Conservation (phyloP, 2,113 vertebrate species). For the Glaucidium brasilianum region DNA sequence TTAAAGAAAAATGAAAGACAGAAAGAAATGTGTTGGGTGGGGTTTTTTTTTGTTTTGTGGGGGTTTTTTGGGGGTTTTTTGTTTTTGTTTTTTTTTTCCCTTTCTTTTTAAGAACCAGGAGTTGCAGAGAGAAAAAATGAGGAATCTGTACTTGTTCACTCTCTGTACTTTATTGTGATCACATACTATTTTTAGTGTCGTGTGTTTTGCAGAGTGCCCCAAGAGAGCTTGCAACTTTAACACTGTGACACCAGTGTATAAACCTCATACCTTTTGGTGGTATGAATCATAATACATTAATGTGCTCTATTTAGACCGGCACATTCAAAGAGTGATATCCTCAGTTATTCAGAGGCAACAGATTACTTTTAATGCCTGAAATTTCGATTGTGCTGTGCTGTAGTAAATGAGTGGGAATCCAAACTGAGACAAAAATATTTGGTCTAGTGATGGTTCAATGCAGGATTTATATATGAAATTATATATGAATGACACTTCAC, state of each 20-base stretch:
- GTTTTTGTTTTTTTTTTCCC: too few species aligned
- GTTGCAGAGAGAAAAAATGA: not conserved
- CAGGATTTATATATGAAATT: not conserved
- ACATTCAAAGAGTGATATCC: not conserved
- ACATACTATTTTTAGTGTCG: not conserved
- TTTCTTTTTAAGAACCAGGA: not conserved
- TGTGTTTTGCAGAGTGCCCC: not conserved
- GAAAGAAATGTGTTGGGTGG: too few species aligned
- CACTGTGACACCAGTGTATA: not conserved
- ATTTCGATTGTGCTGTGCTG: not conserved
- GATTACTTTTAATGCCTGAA: not conserved
- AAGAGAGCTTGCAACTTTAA: not conserved
- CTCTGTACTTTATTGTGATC: not conserved
- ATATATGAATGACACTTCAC: not conserved
- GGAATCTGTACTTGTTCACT: not conserved
- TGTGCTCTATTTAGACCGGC: not conserved
- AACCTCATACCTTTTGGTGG: not conserved
- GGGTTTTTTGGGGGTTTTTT: too few species aligned
- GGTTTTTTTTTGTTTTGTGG: too few species aligned
- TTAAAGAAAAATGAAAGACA: not conserved
- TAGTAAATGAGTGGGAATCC: not conserved
- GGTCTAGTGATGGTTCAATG: not conserved
- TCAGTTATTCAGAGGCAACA: not conserved
- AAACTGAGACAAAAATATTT: not conserved
- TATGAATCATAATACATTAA: not conserved